Evolutionary conservation across 2,888 invertebrate genomes (phyloP).

Genomic region (Falcaria lacertinaria): DNA sequence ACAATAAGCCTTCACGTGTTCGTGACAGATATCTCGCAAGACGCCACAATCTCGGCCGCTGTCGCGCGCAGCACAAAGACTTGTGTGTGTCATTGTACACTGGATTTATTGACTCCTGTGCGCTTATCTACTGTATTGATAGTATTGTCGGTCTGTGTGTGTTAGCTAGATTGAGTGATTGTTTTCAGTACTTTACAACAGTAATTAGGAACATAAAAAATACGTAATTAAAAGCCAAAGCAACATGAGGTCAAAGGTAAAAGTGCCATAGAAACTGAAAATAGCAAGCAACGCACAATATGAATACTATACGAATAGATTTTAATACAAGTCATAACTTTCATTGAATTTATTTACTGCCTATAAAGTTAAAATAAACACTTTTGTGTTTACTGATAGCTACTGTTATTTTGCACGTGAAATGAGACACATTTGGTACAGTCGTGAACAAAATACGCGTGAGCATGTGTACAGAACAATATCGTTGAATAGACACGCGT

Average conservation of each 20-base stretch:
- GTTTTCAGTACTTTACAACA: neutral
- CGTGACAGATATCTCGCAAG: constrained; percentile 25
- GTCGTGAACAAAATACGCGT: constrained; percentile 12
- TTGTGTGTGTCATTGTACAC: constrained; percentile 2
- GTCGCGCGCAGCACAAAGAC: constrained; percentile 19
- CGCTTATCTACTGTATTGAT: constrained; percentile 5
- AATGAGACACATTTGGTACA: neutral
- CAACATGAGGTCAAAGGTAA: too few relatives aligned
- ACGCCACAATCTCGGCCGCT: constrained; percentile 23
- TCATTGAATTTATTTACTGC: too few relatives aligned
- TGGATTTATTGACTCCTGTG: constrained; percentile 3
- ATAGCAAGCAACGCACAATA: too few relatives aligned
- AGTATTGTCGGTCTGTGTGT: constrained; percentile 1
- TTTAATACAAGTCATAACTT: too few relatives aligned
- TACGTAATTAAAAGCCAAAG: too few relatives aligned
- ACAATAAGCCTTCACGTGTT: constrained; percentile 25
- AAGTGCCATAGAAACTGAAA: too few relatives aligned
- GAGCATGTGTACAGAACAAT: constrained; percentile 11
- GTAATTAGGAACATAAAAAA: too few relatives aligned
- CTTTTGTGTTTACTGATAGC: too few relatives aligned
- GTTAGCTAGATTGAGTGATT: neutral
- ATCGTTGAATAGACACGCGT: constrained; percentile 35
- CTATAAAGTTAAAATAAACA: too few relatives aligned
- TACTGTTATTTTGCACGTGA: neutral
- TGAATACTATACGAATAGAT: too few relatives aligned